Percentiles rank a stretch among this genome's conserved stretches.
Evolutionary conservation across 2,113 vertebrate species (phyloP).

Genomic region (Sceloporus tristichus): DNA sequence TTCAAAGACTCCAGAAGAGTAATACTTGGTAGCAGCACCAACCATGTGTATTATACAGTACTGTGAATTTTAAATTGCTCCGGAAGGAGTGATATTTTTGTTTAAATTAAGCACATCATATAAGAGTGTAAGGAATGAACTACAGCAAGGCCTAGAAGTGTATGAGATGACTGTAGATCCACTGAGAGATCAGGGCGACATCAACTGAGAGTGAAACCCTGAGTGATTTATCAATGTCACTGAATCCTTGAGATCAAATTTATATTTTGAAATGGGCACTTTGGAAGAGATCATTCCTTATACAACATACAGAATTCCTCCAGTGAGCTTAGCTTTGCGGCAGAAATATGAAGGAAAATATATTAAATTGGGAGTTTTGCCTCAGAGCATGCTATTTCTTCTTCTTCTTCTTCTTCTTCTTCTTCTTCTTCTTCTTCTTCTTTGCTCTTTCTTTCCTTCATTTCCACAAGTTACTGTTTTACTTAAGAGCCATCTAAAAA

Average conservation of each 20-base stretch:
- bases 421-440: conserved; percentile 29
- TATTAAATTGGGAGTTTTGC: conserved; percentile 57
- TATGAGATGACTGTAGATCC: conserved; percentile 52
- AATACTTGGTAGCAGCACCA: conserved; percentile 41
- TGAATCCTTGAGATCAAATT: conserved; percentile 64
- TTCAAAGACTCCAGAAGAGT: conserved; percentile 47
- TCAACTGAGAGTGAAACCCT: conserved; percentile 60
- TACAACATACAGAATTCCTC: conserved; percentile 43
- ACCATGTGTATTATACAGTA: conserved; percentile 43
- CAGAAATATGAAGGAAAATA: conserved; percentile 3
- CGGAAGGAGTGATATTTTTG: conserved; percentile 63
- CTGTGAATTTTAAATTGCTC: conserved; percentile 51
- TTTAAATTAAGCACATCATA: conserved; percentile 67
- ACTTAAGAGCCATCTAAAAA: conserved; percentile 56
- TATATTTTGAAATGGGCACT: conserved; percentile 56
- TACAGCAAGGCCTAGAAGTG: background rate
- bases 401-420: conserved; percentile 2
- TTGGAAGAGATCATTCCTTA: conserved; percentile 60
- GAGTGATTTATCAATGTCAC: conserved; percentile 70
- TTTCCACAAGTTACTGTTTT: conserved; percentile 46
- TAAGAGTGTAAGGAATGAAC: conserved; percentile 52
- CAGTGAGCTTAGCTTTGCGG: background rate
- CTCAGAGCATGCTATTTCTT: conserved; percentile 38
- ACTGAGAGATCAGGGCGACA: conserved; percentile 51
- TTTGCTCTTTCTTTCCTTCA: conserved; percentile 43